A percentile compares a stretch with the other conserved stretches of the same genome.
These are phyloP conservation scores for Crenuchus spilurus DNA, from an alignment of 2,797 vertebrate species.

Conservation along the genomic window DNA sequence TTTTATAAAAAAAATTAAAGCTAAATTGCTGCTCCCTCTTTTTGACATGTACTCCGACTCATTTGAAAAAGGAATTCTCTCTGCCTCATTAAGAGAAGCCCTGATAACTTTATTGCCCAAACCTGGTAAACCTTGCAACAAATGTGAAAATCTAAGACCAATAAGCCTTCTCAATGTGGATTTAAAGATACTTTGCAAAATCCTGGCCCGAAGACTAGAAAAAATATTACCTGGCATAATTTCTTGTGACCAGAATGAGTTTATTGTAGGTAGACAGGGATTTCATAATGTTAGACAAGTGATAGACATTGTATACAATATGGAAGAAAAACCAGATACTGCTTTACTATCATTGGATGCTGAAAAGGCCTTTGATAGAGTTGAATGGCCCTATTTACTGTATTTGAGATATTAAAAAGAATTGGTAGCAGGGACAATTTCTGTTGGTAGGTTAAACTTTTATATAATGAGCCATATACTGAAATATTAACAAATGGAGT, in stretches of 20 bases:
- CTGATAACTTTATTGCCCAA: no score
- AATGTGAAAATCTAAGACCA: conserved; percentile 15
- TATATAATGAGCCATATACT: conserved; percentile 15
- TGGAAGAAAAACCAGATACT: no score
- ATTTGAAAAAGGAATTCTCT: no score
- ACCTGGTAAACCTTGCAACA: conserved; percentile 30
- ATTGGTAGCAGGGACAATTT: conserved; percentile 15
- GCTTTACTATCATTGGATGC: no score
- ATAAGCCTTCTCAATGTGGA: not conserved
- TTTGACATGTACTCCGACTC: not conserved
- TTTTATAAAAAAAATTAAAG: not conserved
- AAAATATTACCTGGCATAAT: not conserved
- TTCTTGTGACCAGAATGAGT: conserved; percentile 44
- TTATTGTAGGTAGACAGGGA: conserved; percentile 43
- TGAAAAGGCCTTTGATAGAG: no score
- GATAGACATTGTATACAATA: conserved; percentile 11
- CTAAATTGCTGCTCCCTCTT: not conserved
- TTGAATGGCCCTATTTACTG: no score
- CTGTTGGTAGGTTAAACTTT: conserved; percentile 3
- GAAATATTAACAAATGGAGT: conserved; percentile 31
- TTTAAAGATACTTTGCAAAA: no score
- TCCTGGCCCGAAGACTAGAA: not conserved
- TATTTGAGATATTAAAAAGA: no score
- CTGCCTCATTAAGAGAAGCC: no score
- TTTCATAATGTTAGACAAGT: conserved; percentile 38